Conservation (phyloP, 2,113 vertebrate genomes). For the Siniperca knerii region DNA sequence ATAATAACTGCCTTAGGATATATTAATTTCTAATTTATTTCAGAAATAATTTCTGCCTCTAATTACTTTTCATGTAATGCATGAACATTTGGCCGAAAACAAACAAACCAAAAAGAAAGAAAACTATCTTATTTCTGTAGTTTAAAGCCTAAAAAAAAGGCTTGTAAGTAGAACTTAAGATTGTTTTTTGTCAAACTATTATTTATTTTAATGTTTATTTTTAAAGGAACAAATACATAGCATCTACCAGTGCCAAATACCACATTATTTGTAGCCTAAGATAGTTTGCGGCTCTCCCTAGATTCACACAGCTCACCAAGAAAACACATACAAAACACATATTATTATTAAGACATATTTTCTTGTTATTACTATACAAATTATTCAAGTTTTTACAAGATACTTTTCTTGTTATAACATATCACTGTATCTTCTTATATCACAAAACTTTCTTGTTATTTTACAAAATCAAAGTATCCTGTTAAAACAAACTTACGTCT, state of each 20-base stretch:
- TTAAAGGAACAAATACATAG: neutral
- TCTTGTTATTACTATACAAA: too few relatives aligned
- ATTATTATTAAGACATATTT: too few relatives aligned
- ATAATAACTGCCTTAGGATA: neutral
- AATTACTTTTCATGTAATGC: neutral
- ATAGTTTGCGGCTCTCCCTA: neutral
- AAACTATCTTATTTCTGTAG: neutral
- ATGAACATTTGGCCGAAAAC: neutral
- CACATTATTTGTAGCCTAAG: neutral
- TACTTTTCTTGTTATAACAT: too few relatives aligned
- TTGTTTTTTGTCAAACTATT: neutral
- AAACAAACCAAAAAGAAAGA: neutral
- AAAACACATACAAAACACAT: too few relatives aligned
- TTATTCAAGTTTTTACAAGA: too few relatives aligned
- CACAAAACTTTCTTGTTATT: too few relatives aligned
- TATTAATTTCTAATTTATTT: neutral
- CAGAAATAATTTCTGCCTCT: neutral
- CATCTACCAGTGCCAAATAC: neutral
- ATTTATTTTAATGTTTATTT: neutral
- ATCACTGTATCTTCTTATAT: too few relatives aligned
- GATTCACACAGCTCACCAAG: too few relatives aligned
- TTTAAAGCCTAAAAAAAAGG: neutral
- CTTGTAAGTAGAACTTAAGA: neutral
- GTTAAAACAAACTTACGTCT: too few relatives aligned
- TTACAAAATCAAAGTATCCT: too few relatives aligned